Base-by-base conservation (phyloP, 2,888 invertebrate species). In the Scelioninae gen. 1 region DNA sequence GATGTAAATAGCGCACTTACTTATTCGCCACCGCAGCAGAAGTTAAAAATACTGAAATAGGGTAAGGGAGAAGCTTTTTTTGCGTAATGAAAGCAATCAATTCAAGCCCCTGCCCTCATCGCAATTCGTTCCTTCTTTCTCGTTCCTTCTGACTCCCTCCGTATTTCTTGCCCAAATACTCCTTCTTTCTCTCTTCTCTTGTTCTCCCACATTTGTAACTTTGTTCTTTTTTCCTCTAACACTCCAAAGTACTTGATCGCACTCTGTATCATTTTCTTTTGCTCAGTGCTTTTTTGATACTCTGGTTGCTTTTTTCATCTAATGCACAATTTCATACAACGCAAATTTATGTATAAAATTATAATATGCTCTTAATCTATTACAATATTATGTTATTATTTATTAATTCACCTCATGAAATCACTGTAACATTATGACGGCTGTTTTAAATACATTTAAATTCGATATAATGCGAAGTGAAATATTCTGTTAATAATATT, bases 41-140 rank as follows among this genome's bases (percentile, higher is more conserved):
- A 82, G 84, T 83, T 84, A 83, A 84, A 83, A 84, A 84, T 82
- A 84, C 77, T 53, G 76, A 60, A 62, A 32, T 65, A 53, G 69
- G 68, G 77, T 63, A 75, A 82, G 81, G 85, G 69, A 87, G 88
- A 86, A 90, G 90, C 89, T n/a, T 90, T 90, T 91, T 90, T 90
- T 89, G 88, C 90, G 89, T 91, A 92, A 91, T 91, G 91, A 91
- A 91, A 91, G 92, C 91, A 92, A 92, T 92, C 92, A 92, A 92
- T 92, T 92, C 90, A 86, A 87, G 84, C 83, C 83, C 83, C 82
- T 78, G 71, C 79, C 71, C 80, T 79, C 74, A 77, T 76, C 60
- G 87, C 87, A 85, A 84, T 82, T 85, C 85, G 85, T 85, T 76
- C 84, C 77, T 83, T 86, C 80, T 43, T 69, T 60, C 79, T 74